Base-by-base conservation (phyloP, 2,113 vertebrate species). In the Aldabrachelys gigantea region DNA sequence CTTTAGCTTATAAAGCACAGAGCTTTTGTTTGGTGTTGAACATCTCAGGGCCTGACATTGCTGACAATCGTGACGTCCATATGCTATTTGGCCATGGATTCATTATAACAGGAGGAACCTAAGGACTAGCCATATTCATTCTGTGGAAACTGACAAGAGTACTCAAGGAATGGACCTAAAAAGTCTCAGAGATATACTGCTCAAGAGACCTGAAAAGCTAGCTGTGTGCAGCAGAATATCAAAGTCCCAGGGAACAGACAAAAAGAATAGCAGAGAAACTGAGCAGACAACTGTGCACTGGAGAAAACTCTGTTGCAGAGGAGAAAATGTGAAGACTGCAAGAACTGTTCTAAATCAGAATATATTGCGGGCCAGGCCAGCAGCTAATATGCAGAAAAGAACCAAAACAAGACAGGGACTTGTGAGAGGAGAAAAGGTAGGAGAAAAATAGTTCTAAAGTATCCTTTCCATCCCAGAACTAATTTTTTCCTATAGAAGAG, bases 201-300 rank as follows among this genome's bases (percentile, higher is more conserved):
- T 13, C 50, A 41, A n/a, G 5, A 65, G 2, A 6, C 9, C 52
- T 79, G 16, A 3, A 19, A 85, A 5, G 2, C 29, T 76, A 65
- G 7, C 56, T 94, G 35, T 72, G 57, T 0, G 0, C 49, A 79
- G 21, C 54, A 81, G 38, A 78, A 5, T 69, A n/a, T 69, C 3
- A 4, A 87, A 53, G 8, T 10, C 2, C 25, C 54, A 21, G 24
- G 22, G 6, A 80, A 12, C 31, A 72, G 80, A 5, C 10, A 80
- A 5, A 88, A 56, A 54, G 0, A 0, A 29, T 27, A 44, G 24
- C 24, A 56, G 92, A 93, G 82, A 80, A 0, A 0, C 3, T 65
- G 11, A 89, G 8, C 10, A 87, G 81, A 88, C 8, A 38, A 12
- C 44, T 82, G 44, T 79, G 22, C 78, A 8, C 3, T 54, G 12